Evolutionary conservation across 2,888 invertebrate species (phyloP).

Genomic region (Platycnemis pennipes): DNA sequence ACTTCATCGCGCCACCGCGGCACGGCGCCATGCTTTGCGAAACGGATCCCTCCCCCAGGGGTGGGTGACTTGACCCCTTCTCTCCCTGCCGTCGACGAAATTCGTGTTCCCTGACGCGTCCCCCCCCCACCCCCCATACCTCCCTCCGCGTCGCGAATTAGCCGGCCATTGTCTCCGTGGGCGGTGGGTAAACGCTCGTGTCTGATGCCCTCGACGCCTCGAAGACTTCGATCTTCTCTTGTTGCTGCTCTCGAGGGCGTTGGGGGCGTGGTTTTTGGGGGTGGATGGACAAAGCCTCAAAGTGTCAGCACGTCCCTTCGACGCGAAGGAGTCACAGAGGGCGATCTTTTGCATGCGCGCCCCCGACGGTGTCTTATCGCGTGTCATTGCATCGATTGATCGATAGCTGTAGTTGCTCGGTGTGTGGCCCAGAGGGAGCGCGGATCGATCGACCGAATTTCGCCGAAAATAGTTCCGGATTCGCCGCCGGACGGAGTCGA

Average conservation of each 20-base stretch:
- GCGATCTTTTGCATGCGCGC: not conserved
- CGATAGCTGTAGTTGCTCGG: not conserved
- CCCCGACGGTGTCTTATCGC: not conserved
- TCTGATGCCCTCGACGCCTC: too few relatives aligned
- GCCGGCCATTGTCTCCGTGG: too few relatives aligned
- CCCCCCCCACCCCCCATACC: not conserved
- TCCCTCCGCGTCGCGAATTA: not conserved
- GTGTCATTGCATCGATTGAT: not conserved
- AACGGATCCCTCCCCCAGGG: not conserved
- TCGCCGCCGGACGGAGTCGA: not conserved
- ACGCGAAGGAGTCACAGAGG: too few relatives aligned
- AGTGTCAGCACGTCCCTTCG: too few relatives aligned
- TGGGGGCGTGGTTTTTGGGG: not conserved
- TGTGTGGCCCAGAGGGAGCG: not conserved
- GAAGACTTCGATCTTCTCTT: too few relatives aligned
- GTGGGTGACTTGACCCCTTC: not conserved
- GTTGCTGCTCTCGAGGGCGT: not conserved
- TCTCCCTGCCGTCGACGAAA: not conserved
- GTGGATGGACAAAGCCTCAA: not conserved
- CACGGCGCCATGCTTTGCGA: not conserved
- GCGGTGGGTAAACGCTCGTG: too few relatives aligned
- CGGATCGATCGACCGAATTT: not conserved
- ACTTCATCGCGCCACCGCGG: not conserved
- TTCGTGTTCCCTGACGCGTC: not conserved
- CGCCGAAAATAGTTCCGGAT: not conserved